A percentile compares a stretch with the other conserved stretches of the same genome.
phyloP scores from a whole-genome alignment of 2,888 invertebrate species.

The Girardia tigrina region DNA sequence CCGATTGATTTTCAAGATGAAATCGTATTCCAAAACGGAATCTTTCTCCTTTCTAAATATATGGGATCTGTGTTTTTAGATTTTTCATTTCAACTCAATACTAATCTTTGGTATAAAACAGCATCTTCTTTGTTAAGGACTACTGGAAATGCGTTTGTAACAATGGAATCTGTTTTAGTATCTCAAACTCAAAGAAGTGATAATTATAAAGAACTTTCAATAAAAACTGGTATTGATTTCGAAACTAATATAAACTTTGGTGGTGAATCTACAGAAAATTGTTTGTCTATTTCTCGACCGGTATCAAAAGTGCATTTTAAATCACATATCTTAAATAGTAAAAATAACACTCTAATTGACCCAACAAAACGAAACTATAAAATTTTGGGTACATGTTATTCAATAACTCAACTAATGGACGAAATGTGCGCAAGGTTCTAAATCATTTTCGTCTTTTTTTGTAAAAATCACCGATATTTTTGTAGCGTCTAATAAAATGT shows the following conservation, averaged over 20 bases:
- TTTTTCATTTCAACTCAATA: background rate
- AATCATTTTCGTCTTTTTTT: background rate
- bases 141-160: background rate
- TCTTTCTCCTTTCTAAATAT: background rate
- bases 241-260: background rate
- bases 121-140: background rate
- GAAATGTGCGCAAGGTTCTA: background rate
- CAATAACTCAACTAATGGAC: background rate
- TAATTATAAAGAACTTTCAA: background rate
- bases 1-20: background rate
- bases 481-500: no score
- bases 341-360: background rate
- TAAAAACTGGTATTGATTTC: slow-evolving; percentile 4
- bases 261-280: background rate
- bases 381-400: background rate
- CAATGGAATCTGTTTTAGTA: background rate
- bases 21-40: background rate
- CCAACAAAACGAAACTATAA: background rate
- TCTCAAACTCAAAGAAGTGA: background rate
- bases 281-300: background rate
- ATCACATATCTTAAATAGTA: background rate
- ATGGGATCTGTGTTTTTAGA: background rate
- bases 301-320: background rate
- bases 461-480: no score
- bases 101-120: background rate